phyloP scores from a whole-genome alignment of 2,888 invertebrate genomes.

The Stenodera caucasica region DNA sequence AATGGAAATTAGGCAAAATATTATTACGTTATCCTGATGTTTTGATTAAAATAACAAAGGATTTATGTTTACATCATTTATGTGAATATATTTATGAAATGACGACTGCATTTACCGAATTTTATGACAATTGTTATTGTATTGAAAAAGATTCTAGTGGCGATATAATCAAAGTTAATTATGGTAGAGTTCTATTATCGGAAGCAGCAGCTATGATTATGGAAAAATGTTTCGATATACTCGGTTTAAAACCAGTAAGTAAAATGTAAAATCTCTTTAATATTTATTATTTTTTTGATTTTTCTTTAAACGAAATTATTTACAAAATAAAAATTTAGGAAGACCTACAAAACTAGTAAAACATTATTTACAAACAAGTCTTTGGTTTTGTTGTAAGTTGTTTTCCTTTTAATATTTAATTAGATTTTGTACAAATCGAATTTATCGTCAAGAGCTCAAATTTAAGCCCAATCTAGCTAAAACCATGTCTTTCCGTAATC shows the following conservation, averaged over 20 bases:
- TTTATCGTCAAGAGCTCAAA: constrained; percentile 50
- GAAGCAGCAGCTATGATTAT: constrained; percentile 90
- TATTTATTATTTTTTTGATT: not conserved
- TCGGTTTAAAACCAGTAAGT: constrained; percentile 88
- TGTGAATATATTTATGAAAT: constrained; percentile 97
- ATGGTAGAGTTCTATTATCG: constrained; percentile 84
- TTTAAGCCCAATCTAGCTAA: constrained; percentile 68
- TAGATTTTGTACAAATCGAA: constrained; percentile 17
- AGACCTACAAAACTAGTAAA: constrained; percentile 20
- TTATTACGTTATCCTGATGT: constrained; percentile 86
- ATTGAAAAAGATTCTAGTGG: constrained; percentile 88
- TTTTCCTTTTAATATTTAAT: not conserved
- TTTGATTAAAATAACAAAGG: constrained; percentile 77
- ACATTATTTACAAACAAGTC: constrained; percentile 19
- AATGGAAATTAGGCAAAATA: constrained; percentile 91
- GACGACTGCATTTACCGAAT: constrained; percentile 90
- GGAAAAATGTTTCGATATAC: constrained; percentile 83
- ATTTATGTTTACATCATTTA: constrained; percentile 80
- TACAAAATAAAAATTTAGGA: constrained; percentile 22
- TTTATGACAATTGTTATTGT: constrained; percentile 97
- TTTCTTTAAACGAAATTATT: constrained; percentile 11
- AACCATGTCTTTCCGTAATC: constrained; percentile 72
- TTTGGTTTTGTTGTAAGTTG: constrained; percentile 25
- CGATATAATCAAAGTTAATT: constrained; percentile 78
- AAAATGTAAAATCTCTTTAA: constrained; percentile 72